Evolutionary conservation across 2,113 vertebrate species (phyloP).

Genomic region (Nothocercus nigrocapillus): DNA sequence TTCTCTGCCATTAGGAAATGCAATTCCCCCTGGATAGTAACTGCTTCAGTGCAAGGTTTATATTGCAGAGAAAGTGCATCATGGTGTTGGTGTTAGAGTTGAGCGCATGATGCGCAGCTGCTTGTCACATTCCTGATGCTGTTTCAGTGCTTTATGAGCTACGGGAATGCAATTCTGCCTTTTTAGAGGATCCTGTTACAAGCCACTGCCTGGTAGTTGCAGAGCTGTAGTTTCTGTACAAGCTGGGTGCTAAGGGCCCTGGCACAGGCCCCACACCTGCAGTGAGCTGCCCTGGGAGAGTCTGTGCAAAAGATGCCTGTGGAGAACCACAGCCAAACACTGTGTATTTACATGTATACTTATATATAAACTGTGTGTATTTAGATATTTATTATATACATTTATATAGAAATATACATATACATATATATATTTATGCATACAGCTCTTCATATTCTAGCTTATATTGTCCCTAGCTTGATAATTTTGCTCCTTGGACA

Average conservation of each 20-base stretch:
- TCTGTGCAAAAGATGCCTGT: background rate
- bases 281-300: background rate
- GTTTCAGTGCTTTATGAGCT: slow-evolving; percentile 5
- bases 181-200: slow-evolving; percentile 34
- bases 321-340: background rate
- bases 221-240: background rate
- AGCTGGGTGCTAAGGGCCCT: background rate
- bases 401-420: too few relatives aligned
- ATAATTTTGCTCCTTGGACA: background rate
- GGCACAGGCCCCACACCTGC: accelerated
- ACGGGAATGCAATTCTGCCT: slow-evolving; percentile 7
- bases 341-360: too few relatives aligned
- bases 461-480: background rate
- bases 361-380: too few relatives aligned
- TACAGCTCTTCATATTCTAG: background rate
- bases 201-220: background rate
- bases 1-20: background rate
- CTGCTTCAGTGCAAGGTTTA: background rate
- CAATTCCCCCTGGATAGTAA: background rate
- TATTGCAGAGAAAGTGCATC: background rate
- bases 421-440: background rate
- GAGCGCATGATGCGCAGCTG: background rate
- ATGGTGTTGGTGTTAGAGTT: background rate
- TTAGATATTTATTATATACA: too few relatives aligned
- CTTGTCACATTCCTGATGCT: background rate